These are phyloP conservation scores for Phrynosoma blainvillii DNA, from an alignment of 2,113 vertebrate species.

Conservation along the genomic window DNA sequence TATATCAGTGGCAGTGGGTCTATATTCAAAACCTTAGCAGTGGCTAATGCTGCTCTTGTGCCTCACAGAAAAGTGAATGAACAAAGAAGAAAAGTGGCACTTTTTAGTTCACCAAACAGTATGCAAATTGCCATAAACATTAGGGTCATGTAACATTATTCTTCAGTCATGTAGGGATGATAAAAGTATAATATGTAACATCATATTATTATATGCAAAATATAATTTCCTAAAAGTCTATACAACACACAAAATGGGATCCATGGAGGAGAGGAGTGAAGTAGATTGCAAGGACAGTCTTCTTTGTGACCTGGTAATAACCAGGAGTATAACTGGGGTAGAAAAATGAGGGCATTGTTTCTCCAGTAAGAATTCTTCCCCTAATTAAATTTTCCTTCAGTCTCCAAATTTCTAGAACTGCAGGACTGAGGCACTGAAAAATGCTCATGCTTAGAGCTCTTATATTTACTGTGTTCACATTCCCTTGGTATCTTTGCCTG, in stretches of 20 bases:
- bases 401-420: no score
- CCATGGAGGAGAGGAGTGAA: background rate
- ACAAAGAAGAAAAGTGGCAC: background rate
- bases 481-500: no score
- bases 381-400: no score
- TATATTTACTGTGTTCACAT: no score
- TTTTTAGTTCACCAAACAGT: background rate
- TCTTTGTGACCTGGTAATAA: no score
- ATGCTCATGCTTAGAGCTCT: no score
- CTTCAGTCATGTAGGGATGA: background rate
- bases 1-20: background rate
- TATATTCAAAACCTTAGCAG: background rate
- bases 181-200: background rate
- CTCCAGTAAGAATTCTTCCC: no score
- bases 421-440: no score
- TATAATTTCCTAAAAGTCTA: background rate
- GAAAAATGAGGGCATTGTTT: no score
- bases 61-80: background rate
- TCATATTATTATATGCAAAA: background rate
- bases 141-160: background rate
- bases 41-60: background rate
- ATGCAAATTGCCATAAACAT: background rate
- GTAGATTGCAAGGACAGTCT: no score
- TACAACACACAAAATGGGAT: background rate
- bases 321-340: no score